Evolutionary conservation across 2,888 invertebrate species (phyloP).

Genomic region (Drosophila gaucha): DNA sequence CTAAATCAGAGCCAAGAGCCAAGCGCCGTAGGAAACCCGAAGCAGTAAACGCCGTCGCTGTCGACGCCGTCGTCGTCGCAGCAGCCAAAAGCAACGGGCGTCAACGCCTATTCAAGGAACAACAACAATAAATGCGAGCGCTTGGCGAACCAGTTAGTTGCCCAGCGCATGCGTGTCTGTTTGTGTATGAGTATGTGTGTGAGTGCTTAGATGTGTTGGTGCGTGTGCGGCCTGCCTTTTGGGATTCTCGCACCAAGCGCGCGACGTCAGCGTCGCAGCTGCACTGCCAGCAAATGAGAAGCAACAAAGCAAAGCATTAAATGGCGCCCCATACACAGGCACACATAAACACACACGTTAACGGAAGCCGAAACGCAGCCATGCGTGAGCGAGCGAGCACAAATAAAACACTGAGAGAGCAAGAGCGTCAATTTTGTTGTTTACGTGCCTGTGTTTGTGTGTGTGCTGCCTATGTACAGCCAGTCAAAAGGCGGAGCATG

Average conservation of each 20-base stretch:
- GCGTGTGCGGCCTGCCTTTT: conserved; percentile 49
- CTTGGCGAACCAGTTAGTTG: conserved; percentile 72
- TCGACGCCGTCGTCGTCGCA: conserved; percentile 38
- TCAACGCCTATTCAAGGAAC: conserved; percentile 58
- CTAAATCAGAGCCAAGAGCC: conserved; percentile 77
- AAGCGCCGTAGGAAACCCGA: conserved; percentile 64
- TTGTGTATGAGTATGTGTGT: conserved; percentile 21
- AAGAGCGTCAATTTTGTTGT: conserved; percentile 20
- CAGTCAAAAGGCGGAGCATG: conserved; percentile 81
- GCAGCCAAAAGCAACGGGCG: conserved; percentile 39
- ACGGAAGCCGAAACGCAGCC: conserved; percentile 34
- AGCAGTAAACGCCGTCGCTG: conserved; percentile 41
- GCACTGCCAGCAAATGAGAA: conserved; percentile 65
- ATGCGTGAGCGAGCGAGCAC: conserved; percentile 47
- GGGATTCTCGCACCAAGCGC: conserved; percentile 66
- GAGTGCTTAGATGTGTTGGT: conserved; percentile 1
- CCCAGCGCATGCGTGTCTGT: conserved; percentile 59
- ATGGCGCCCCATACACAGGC: conserved; percentile 80
- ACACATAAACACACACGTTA: conserved; percentile 7
- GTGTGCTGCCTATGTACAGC: conserved; percentile 40
- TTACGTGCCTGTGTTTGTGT: conserved; percentile 13
- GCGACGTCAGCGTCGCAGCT: conserved; percentile 47
- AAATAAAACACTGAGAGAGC: conserved; percentile 43
- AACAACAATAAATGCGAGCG: conserved; percentile 36
- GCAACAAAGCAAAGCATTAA: conserved; percentile 69